Conservation (phyloP, 2,888 invertebrate genomes). For the Phalera bucephala region DNA sequence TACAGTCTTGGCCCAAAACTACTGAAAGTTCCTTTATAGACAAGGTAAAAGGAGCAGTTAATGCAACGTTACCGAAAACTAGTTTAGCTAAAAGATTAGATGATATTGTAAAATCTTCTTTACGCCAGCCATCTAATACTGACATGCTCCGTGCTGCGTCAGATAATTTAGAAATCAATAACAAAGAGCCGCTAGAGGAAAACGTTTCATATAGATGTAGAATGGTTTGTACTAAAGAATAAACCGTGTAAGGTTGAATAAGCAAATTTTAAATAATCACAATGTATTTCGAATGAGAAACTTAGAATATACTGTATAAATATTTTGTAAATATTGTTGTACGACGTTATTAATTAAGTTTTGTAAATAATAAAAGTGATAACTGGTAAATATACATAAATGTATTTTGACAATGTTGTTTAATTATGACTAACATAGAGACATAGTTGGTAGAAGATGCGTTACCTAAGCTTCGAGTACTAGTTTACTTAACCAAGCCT, state of each 20-base stretch:
- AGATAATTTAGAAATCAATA: slow-evolving; percentile 30
- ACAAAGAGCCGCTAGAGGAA: slow-evolving; percentile 45
- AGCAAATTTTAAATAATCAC: too few species aligned
- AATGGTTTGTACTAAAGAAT: slow-evolving; percentile 60
- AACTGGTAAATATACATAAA: too few species aligned
- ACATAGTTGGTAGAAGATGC: too few species aligned
- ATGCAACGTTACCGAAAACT: slow-evolving; percentile 29
- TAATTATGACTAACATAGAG: too few species aligned
- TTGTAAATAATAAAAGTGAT: too few species aligned
- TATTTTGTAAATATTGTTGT: too few species aligned
- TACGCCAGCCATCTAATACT: not conserved
- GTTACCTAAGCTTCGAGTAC: too few species aligned
- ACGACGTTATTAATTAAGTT: too few species aligned
- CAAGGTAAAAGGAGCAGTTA: slow-evolving; percentile 45
- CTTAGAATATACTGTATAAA: too few species aligned
- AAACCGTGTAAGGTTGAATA: slow-evolving; percentile 2
- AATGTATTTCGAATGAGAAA: too few species aligned
- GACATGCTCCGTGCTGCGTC: slow-evolving; percentile 48
- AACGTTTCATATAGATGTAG: slow-evolving; percentile 64
- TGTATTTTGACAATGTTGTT: too few species aligned
- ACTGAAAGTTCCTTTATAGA: slow-evolving; percentile 39
- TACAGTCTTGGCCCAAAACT: slow-evolving; percentile 31
- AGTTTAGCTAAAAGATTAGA: slow-evolving; percentile 11
- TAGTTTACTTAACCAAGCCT: too few species aligned
- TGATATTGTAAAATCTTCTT: not conserved